A percentile compares a stretch with the other conserved stretches of the same genome.
Evolutionary conservation across 2,113 vertebrate genomes (phyloP).

Genomic region (Aramus guarauna): DNA sequence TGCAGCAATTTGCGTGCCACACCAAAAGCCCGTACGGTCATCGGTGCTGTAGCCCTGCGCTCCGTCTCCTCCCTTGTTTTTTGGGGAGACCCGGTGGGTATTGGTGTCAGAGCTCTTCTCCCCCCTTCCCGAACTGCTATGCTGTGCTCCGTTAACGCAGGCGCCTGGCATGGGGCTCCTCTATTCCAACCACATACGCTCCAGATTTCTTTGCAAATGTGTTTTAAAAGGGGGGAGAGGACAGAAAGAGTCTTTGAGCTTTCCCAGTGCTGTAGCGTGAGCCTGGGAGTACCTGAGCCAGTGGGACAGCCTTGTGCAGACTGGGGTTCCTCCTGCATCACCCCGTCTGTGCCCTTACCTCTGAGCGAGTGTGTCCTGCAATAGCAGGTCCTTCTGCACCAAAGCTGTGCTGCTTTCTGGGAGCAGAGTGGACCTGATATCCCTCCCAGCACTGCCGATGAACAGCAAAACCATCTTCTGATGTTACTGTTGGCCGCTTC

Average conservation of each 20-base stretch:
- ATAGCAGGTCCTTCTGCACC: background rate
- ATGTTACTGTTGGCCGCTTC: background rate
- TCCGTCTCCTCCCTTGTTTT: background rate
- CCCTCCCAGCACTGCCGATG: background rate
- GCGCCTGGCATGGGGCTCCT: background rate
- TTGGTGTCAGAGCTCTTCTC: background rate
- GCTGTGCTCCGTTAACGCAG: background rate
- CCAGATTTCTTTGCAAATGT: background rate
- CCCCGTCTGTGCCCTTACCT: background rate
- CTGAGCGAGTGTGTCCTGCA: background rate
- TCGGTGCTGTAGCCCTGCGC: fast-evolving
- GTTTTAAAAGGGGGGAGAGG: background rate
- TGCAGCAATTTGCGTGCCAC: background rate
- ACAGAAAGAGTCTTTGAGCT: background rate
- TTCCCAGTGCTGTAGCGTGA: background rate
- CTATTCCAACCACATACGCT: background rate
- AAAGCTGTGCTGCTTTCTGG: background rate
- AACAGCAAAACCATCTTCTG: background rate
- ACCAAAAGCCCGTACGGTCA: fast-evolving
- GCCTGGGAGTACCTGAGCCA: background rate
- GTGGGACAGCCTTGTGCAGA: background rate
- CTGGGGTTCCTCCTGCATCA: background rate
- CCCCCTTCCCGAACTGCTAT: background rate
- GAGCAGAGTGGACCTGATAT: background rate
- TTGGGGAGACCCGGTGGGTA: background rate